These are phyloP conservation scores for Shinisaurus crocodilurus DNA, from an alignment of 2,113 vertebrate species.

Conservation along the genomic window DNA sequence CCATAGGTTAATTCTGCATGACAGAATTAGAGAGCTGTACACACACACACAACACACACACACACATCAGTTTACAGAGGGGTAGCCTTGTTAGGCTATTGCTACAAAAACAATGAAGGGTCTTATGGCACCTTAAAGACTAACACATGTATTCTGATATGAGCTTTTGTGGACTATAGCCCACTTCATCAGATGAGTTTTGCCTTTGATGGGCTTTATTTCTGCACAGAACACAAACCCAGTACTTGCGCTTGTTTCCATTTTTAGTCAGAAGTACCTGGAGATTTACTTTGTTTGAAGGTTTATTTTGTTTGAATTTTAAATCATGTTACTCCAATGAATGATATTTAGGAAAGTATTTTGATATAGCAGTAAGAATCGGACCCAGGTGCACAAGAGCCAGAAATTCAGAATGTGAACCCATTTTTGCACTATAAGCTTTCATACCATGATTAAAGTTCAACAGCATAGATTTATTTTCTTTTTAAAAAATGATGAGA, in stretches of 20 bases:
- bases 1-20: background rate
- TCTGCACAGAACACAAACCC: background rate
- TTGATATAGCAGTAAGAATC: background rate
- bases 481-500: background rate
- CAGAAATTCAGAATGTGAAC: background rate
- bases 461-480: background rate
- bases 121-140: too few relatives aligned
- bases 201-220: background rate
- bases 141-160: too few relatives aligned
- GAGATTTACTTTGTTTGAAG: background rate
- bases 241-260: too few relatives aligned
- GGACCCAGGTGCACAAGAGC: background rate
- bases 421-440: background rate
- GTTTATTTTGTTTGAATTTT: background rate
- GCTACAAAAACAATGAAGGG: too few relatives aligned
- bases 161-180: too few relatives aligned
- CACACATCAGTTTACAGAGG: too few relatives aligned
- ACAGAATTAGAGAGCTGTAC: background rate
- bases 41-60: accelerated
- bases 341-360: background rate
- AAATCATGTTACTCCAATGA: background rate
- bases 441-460: background rate
- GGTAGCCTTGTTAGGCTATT: too few relatives aligned
- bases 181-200: background rate
- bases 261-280: background rate